Conservation (phyloP, 2,888 invertebrate species). For the Sycophila texana region DNA sequence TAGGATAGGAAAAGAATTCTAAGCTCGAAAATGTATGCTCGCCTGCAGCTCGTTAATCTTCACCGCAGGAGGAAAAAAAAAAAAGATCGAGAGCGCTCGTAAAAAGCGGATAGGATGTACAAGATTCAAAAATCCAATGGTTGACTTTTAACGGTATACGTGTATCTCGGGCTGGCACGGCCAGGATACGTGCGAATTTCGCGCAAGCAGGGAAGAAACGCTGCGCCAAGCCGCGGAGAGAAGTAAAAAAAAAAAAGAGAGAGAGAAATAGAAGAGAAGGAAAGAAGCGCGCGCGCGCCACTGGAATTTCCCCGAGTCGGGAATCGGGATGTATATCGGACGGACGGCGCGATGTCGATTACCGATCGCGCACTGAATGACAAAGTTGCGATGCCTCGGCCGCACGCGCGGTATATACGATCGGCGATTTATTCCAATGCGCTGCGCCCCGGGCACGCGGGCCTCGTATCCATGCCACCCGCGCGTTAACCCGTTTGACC, state of each 20-base stretch:
- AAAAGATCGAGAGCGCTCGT: neutral
- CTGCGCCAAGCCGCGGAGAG: neutral
- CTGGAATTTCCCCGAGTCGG: conserved; percentile 39
- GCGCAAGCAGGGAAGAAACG: neutral
- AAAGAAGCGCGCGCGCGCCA: neutral
- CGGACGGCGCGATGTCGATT: conserved; percentile 30
- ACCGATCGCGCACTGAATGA: conserved; percentile 46
- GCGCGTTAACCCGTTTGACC: conserved; percentile 10
- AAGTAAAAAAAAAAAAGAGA: conserved; percentile 5
- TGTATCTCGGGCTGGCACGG: neutral
- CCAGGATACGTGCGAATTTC: conserved; percentile 28
- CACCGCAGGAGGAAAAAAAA: no score
- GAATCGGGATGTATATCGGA: conserved; percentile 1
- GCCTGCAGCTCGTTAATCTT: neutral
- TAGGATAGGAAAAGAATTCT: no score
- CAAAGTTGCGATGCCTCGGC: conserved; percentile 23
- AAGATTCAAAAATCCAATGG: conserved; percentile 17
- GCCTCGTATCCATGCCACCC: neutral
- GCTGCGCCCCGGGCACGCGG: neutral
- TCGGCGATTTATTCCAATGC: conserved; percentile 6
- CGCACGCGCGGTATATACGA: conserved; percentile 45
- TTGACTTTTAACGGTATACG: conserved; percentile 32
- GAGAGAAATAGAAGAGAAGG: no score
- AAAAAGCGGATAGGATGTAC: neutral
- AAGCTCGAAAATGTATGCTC: no score